Conservation (phyloP, 2,113 vertebrate species). For the Poeciliopsis turrubarensis region DNA sequence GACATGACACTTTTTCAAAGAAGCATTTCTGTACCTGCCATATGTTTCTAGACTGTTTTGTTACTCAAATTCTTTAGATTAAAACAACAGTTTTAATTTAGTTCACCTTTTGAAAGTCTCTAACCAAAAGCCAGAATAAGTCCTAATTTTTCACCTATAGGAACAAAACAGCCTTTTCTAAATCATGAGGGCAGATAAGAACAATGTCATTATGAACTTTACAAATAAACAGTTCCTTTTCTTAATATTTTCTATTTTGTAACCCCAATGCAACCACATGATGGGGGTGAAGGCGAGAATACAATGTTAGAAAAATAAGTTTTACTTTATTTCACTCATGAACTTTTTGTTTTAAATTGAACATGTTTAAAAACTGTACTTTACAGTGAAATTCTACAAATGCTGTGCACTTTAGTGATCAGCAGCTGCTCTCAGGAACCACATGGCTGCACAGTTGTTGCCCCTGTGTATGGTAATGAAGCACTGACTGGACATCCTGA, state of each 20-base stretch:
- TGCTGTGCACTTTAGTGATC: slow-evolving; percentile 32
- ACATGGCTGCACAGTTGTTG: slow-evolving; percentile 38
- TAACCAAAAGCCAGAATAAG: neutral
- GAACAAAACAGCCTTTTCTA: neutral
- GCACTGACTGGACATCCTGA: slow-evolving; percentile 58
- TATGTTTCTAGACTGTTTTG: slow-evolving; percentile 19
- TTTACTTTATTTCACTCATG: slow-evolving; percentile 32
- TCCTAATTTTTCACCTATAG: slow-evolving; percentile 7
- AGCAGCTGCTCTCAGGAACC: slow-evolving; percentile 33
- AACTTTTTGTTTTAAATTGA: slow-evolving; percentile 40
- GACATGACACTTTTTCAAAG: neutral
- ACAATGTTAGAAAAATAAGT: slow-evolving; percentile 10
- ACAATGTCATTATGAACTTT: neutral
- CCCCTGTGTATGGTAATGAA: slow-evolving; percentile 58
- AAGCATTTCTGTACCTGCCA: slow-evolving; percentile 11
- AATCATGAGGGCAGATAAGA: neutral
- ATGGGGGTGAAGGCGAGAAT: neutral
- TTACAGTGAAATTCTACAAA: neutral
- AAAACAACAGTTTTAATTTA: too few species aligned
- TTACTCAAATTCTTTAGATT: neutral
- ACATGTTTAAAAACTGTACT: slow-evolving; percentile 16
- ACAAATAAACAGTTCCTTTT: neutral
- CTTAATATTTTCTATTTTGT: neutral
- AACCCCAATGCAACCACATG: neutral
- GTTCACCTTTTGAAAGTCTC: neutral